Conservation (phyloP, 2,797 vertebrate genomes). For the Psittacula echo region DNA sequence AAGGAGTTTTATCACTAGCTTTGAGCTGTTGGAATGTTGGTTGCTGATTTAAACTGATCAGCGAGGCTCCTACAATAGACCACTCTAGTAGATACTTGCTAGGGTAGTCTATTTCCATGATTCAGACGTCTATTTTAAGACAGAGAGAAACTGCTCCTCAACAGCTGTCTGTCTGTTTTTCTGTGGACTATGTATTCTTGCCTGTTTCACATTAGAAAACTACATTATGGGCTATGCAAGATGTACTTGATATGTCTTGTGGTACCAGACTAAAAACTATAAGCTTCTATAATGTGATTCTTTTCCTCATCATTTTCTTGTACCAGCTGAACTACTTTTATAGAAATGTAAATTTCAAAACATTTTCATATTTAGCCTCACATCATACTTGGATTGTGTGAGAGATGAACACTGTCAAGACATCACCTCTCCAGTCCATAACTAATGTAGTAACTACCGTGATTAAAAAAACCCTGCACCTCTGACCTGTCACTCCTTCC, state of each 20-base stretch:
- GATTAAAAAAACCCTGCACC: neutral
- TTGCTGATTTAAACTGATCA: conserved; percentile 6
- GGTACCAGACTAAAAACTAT: neutral
- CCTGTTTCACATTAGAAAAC: neutral
- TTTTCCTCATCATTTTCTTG: neutral
- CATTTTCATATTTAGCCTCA: neutral
- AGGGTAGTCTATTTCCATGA: neutral
- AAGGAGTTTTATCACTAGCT: neutral
- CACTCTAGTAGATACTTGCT: neutral
- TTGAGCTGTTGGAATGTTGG: neutral
- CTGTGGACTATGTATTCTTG: neutral
- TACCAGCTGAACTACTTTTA: neutral
- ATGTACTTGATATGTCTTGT: neutral
- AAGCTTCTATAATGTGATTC: neutral
- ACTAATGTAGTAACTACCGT: neutral
- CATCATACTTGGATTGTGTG: neutral
- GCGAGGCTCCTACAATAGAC: neutral
- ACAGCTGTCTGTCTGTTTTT: neutral
- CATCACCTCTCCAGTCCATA: neutral
- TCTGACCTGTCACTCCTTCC: neutral
- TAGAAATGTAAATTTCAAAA: neutral
- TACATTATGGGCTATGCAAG: neutral
- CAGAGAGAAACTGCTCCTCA: neutral
- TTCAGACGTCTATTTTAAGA: conserved; percentile 41
- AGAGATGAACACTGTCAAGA: neutral